Evolutionary conservation across 2,113 vertebrate species (phyloP).

Genomic region (Channa argus): DNA sequence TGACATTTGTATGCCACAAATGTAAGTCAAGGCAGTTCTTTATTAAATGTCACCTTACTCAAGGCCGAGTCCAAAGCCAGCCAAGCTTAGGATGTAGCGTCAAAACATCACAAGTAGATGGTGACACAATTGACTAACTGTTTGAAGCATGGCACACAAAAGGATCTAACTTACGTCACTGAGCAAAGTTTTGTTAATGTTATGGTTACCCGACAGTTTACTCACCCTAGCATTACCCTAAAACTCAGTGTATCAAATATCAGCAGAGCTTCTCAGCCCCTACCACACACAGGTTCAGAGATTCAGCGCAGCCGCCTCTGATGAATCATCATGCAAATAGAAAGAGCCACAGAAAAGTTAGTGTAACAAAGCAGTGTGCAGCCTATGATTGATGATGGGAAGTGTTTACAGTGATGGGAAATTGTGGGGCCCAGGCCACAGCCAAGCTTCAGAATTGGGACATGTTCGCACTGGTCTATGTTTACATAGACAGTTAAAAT

Average conservation of each 20-base stretch:
- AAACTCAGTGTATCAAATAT: constrained; percentile 35
- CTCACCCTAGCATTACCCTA: constrained; percentile 20
- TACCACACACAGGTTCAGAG: constrained; percentile 41
- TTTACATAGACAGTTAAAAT: neutral
- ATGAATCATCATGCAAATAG: constrained; percentile 74
- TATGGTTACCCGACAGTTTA: constrained; percentile 48
- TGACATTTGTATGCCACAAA: neutral
- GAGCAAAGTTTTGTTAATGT: constrained; percentile 29
- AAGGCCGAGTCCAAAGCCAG: neutral
- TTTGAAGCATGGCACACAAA: constrained; percentile 34
- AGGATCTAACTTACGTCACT: constrained; percentile 30
- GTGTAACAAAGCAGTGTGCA: constrained; percentile 38
- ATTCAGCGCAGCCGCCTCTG: constrained; percentile 21
- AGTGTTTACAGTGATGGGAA: constrained; percentile 52
- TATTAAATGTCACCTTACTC: constrained; percentile 32
- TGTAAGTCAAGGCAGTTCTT: neutral
- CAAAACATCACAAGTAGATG: constrained; percentile 5
- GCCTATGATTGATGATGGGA: constrained; percentile 39
- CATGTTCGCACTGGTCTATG: neutral
- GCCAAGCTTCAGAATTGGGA: neutral
- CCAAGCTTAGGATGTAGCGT: neutral
- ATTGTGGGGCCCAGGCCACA: constrained; percentile 25
- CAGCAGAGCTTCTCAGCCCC: constrained; percentile 20
- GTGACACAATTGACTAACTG: constrained; percentile 35
- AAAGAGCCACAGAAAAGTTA: constrained; percentile 44